phyloP scores from a whole-genome alignment of 1,140 invertebrate genomes.

The Leptestheria dahalacensis region DNA sequence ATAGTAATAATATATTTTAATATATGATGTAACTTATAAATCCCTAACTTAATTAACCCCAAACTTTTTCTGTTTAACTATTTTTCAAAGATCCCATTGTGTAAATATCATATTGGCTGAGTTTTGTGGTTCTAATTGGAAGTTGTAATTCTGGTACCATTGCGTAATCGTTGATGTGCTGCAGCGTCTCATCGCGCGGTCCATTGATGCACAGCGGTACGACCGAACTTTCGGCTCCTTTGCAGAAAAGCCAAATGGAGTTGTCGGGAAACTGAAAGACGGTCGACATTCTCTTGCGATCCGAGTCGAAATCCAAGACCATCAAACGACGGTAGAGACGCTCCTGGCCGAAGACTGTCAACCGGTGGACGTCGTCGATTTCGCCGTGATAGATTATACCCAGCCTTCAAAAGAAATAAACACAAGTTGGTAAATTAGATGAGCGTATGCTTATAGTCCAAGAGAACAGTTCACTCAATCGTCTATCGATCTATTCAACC shows the following conservation, averaged over 20 bases:
- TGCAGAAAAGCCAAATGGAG: constrained; percentile 53
- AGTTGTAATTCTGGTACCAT: too few relatives aligned
- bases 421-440: not conserved
- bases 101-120: too few relatives aligned
- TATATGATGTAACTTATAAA: not conserved
- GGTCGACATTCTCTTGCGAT: constrained; percentile 50
- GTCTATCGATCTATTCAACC: too few relatives aligned
- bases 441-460: constrained; percentile 36
- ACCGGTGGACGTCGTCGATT: constrained; percentile 33
- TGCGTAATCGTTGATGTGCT: constrained; percentile 40
- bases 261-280: constrained; percentile 34
- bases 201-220: constrained; percentile 39
- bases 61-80: too few relatives aligned
- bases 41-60: too few relatives aligned
- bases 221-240: constrained; percentile 64
- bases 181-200: constrained; percentile 26
- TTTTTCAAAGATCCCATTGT: not conserved
- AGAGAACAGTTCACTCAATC: not conserved
- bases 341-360: constrained; percentile 30
- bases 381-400: constrained; percentile 50
- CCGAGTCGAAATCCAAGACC: constrained; percentile 44
- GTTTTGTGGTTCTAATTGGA: too few relatives aligned
- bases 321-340: constrained; percentile 29
- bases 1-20: not conserved
- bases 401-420: constrained; percentile 31